Percentiles rank a stretch among this genome's conserved stretches.
Evolutionary conservation across 2,888 invertebrate species (phyloP).

Genomic region (Campopleginae sp.): DNA sequence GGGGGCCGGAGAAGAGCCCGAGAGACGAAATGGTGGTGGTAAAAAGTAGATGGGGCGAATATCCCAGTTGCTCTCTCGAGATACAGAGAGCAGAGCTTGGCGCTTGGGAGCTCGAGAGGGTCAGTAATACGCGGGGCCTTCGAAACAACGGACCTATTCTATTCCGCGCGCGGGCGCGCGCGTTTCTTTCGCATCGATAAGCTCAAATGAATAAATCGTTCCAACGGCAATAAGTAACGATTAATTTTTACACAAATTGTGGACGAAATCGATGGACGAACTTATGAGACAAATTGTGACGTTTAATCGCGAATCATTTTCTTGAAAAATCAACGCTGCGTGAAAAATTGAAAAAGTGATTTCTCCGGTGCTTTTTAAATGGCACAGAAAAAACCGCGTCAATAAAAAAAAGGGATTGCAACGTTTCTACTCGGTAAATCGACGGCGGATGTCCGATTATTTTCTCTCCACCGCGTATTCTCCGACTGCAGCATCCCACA

Average conservation of each 20-base stretch:
- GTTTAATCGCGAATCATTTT: background rate
- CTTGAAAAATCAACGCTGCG: background rate
- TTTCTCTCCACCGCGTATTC: background rate
- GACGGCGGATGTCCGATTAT: background rate
- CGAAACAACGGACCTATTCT: conserved; percentile 5
- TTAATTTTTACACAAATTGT: background rate
- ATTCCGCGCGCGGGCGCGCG: conserved; percentile 17
- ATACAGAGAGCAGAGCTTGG: conserved; percentile 3
- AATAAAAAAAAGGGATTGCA: background rate
- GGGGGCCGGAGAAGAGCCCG: conserved; percentile 18
- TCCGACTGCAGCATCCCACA: background rate
- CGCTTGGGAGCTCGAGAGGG: conserved; percentile 41
- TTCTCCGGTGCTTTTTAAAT: background rate
- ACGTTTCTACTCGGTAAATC: background rate
- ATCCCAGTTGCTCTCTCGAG: conserved; percentile 6
- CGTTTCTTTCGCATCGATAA: background rate
- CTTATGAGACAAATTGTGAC: background rate
- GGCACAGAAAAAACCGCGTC: background rate
- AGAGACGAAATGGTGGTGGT: conserved; percentile 39
- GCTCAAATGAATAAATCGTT: background rate
- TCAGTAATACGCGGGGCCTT: conserved; percentile 65
- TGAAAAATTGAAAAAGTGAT: background rate
- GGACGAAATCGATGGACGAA: background rate
- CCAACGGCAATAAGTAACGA: background rate
- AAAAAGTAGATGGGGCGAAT: conserved; percentile 33